Base-by-base conservation (phyloP, 1,140 invertebrate genomes). In the Calliphora vicina region DNA sequence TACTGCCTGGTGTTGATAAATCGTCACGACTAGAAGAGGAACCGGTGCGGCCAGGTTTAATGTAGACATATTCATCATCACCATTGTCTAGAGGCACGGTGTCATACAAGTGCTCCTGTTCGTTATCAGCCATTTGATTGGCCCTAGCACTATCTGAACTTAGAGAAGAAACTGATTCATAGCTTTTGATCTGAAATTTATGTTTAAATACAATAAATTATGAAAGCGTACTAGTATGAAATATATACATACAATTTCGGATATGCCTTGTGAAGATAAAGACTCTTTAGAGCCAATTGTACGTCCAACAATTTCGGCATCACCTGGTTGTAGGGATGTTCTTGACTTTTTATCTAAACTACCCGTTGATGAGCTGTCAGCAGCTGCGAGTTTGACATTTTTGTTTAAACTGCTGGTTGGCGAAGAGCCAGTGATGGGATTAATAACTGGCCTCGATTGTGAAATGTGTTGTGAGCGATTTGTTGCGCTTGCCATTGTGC, bases 51-150 rank as follows among this genome's bases (percentile, higher is more conserved):
- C 94, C 94, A 80, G 94, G 93, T 91, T 95, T 94, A 78, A 95
- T 94, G 88, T 95, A 94, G 85, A 95, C 94, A 89, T 96, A 95
- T 91, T 96, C 96, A 67, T 94, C 94, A 85, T 95, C 95, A 86
- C 93, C 92, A 84, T 94, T 93, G 87, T 96, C 96, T 74, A 94
- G 91, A 2, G 96, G 95, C 57, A 97, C 96, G 83, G 95, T 95
- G 91, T 97, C 96, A 86, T 97, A 97, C 27, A 78, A 43, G 27
- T 78, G 74, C 86, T 96, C 96, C 8, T 95, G 95, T 88, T 97
- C 96, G 85, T 94, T 88, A 71, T 91, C 90, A n/a, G 85, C 78
- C 57, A 85, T 87, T 82, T 88, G 87, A 67, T 85, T 84, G 50
- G 84, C 86, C 82, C 90, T 90, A 57, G 87, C 87, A 83, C 90